Evolutionary conservation across 2,797 vertebrate species (phyloP), one percentile per base, ranked within the genome.

Genomic region (Pterois miles): DNA sequence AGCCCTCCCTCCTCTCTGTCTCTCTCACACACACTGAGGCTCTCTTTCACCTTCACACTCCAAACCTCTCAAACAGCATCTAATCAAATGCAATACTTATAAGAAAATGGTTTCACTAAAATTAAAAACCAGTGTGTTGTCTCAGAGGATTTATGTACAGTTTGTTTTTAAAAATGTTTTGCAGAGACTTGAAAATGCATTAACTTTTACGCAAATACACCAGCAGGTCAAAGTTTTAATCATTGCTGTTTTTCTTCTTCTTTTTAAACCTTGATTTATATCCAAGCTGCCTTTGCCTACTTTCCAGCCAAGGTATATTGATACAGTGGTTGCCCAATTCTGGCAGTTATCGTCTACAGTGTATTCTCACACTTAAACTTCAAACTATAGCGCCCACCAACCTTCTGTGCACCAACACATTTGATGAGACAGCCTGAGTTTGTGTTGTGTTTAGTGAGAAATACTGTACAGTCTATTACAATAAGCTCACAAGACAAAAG

Each of bases 401-500:
- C 94, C 93, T 91, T 94, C 93, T 94, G 94, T 86, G 89, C 89
- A 83, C n/a, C n/a, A 83, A 85, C 89, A 85, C 83, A 80, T 84
- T 88, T 75, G 74, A 85, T 82, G 86, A 88, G 88, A 84, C 86
- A 84, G 85, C 68, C 85, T 6, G 48, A 82, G 86, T 88, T 85
- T 84, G 88, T 85, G 89, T 86, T 68, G 82, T 80, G 74, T 76
- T 76, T 11, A 62, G 81, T 60, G 73, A 81, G 82, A 84, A 86
- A 80, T 70, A 33, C 79, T 52, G 81, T 22, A 56, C 81, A 22
- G 67, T 65, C 46, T 65, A 58, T 82, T 68, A 89, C 84, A 91
- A 92, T 88, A 88, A 84, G 83, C 81, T 81, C 59, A 22, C 70
- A 43, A 90, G 74, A 91, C 90, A 92, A 93, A 91, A 82, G 88